A percentile compares a stretch with the other conserved stretches of the same genome.
phyloP scores from a whole-genome alignment of 2,888 invertebrate species.

The Perdita meconis region DNA sequence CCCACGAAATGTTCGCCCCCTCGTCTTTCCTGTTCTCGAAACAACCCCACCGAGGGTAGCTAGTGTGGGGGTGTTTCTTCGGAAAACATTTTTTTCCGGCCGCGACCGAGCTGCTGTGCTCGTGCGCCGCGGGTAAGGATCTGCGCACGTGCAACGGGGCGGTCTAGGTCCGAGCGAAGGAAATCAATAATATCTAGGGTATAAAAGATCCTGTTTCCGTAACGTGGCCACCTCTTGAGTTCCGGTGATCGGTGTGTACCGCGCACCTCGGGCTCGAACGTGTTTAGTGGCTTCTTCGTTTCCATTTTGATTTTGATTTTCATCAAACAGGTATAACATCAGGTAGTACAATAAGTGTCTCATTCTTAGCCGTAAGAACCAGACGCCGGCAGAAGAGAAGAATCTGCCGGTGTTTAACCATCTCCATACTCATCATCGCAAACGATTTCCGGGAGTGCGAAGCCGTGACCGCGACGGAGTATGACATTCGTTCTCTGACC shows the following conservation, averaged over 20 bases:
- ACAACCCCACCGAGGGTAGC: not conserved
- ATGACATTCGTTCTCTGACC: too few species aligned
- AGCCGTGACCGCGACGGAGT: constrained; percentile 16
- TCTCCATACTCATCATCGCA: constrained; percentile 19
- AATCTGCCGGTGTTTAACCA: constrained; percentile 54
- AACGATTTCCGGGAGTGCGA: constrained; percentile 59
- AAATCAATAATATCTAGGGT: constrained; percentile 78
- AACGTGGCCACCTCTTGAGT: constrained; percentile 69
- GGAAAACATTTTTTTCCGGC: constrained; percentile 12
- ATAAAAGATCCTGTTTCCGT: constrained; percentile 75
- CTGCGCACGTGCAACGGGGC: constrained; percentile 65
- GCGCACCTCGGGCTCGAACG: constrained; percentile 60
- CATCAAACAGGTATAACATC: constrained; percentile 60
- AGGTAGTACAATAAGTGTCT: constrained; percentile 63
- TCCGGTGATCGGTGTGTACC: constrained; percentile 67
- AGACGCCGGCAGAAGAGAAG: constrained; percentile 29
- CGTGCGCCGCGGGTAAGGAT: constrained; percentile 58
- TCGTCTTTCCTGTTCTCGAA: not conserved
- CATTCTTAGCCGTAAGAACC: constrained; percentile 56
- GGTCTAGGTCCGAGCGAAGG: constrained; percentile 46
- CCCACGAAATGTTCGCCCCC: not conserved
- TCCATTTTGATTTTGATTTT: constrained; percentile 50
- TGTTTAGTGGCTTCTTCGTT: constrained; percentile 61
- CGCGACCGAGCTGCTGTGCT: constrained; percentile 22
- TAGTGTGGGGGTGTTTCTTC: not conserved